A percentile compares a stretch with the other conserved stretches of the same genome.
Evolutionary conservation across 2,888 invertebrate genomes (phyloP).

Genomic region (Tethea ocularis): DNA sequence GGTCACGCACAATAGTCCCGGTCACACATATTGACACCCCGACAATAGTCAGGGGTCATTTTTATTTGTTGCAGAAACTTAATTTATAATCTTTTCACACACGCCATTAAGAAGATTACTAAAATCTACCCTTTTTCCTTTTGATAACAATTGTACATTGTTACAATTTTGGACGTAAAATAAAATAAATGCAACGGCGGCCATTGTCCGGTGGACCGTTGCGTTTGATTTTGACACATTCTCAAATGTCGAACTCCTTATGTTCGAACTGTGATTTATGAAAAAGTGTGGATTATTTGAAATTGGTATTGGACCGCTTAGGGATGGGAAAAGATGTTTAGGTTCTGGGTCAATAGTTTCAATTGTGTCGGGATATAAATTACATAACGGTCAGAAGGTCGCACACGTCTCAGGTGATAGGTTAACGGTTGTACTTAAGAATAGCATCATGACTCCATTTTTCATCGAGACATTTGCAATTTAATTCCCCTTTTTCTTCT

Average conservation of each 20-base stretch:
- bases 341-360: conserved; percentile 74
- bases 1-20: conserved; percentile 77
- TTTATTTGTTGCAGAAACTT: conserved; percentile 84
- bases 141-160: conserved; percentile 80
- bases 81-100: conserved; percentile 85
- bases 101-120: conserved; percentile 83
- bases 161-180: conserved; percentile 69
- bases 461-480: background rate
- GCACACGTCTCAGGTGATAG: conserved; percentile 69
- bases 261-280: conserved; percentile 79
- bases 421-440: conserved; percentile 60
- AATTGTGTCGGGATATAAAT: conserved; percentile 61
- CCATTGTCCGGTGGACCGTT: conserved; percentile 71
- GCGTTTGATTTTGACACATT: conserved; percentile 76
- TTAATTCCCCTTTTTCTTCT: background rate
- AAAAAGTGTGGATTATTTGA: conserved; percentile 57
- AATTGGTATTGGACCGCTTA: conserved; percentile 44
- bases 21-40: conserved; percentile 83
- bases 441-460: conserved; percentile 13
- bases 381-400: conserved; percentile 73
- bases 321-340: conserved; percentile 68
- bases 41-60: conserved; percentile 82
- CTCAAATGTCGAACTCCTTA: conserved; percentile 67
- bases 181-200: conserved; percentile 74
- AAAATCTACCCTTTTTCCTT: conserved; percentile 81